Evolutionary conservation across 2,888 invertebrate genomes (phyloP), one percentile per base, ranked within the genome.

Genomic region (Tachina grossa): DNA sequence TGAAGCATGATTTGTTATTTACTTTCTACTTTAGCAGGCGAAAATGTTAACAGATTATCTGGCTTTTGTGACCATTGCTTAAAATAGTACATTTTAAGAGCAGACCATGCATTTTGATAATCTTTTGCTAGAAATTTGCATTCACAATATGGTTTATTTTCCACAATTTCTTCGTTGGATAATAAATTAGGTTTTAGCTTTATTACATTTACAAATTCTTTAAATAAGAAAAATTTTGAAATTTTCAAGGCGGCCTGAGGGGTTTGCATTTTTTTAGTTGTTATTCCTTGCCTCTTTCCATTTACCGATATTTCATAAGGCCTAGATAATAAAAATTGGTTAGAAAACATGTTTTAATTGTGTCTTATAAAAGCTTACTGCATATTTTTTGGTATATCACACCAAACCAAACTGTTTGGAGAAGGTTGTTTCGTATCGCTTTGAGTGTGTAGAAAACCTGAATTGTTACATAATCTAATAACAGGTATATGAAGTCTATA

Each of bases 221-320:
- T 91, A 68, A 94, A 93, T 5, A 95, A 87, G 86, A 93, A 93
- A 88, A 93, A 93, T 92, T 95, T 95, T 88, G 94, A 94, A 55
- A 95, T 93, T 71, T 93, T 91, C 79, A 95, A 90, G 51, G 93
- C 93, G 65, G 92, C 93, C 14, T 90, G 93, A 19, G 92, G 91
- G 31, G 89, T 90, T 69, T 92, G 90, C 41, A 92, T 47, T 1
- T 89, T 88, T 47, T 95, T 96, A 90, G 96, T 96, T 0, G 97
- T 97, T 1, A 95, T 93, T 6, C 98, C 98, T 90, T 96, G 95
- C 86, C 95, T 96, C 89, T 94, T 94, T 6, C 98, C 98, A 89
- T 96, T 95, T 0, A 97, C 96, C 22, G 95, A 94, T 43, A 97
- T 95, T 93, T 97, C 96, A 61, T 93, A 91, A 47, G 94, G 89